A percentile compares a stretch with the other conserved stretches of the same genome.
Evolutionary conservation across 2,888 invertebrate species (phyloP).

Genomic region (Aproaerema taeniolella): DNA sequence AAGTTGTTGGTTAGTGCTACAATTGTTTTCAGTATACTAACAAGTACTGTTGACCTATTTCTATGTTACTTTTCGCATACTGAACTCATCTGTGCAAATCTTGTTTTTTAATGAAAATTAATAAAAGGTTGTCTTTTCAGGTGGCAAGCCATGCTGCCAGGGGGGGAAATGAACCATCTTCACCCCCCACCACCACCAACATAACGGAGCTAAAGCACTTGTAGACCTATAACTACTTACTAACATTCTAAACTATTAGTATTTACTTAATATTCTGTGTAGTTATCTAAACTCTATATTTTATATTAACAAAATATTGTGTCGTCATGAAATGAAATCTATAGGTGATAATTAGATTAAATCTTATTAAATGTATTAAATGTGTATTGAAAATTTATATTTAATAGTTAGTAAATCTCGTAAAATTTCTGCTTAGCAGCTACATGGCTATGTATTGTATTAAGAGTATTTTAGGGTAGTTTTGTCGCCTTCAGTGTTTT

Average conservation of each 20-base stretch:
- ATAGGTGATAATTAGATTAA: constrained; percentile 17
- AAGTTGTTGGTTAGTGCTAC: too few species aligned
- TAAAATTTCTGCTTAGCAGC: constrained; percentile 38
- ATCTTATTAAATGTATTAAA: constrained; percentile 15
- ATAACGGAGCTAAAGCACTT: too few species aligned
- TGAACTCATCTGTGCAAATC: too few species aligned
- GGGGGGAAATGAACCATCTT: constrained; percentile 44
- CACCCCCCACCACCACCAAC: constrained; percentile 6
- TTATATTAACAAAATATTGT: constrained; percentile 33
- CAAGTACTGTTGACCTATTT: too few species aligned
- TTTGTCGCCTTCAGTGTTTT: constrained; percentile 59
- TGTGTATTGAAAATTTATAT: constrained; percentile 15
- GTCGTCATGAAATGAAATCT: constrained; percentile 48
- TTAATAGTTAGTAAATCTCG: constrained; percentile 21
- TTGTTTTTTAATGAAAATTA: too few species aligned
- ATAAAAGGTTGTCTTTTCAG: too few species aligned
- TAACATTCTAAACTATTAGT: constrained; percentile 18
- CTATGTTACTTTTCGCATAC: too few species aligned
- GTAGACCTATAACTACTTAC: too few species aligned
- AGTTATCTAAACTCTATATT: constrained; percentile 31
- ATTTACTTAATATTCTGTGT: constrained; percentile 25
- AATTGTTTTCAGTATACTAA: too few species aligned
- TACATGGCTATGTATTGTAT: constrained; percentile 24
- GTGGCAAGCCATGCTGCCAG: constrained; percentile 63
- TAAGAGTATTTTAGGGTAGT: constrained; percentile 10